These are phyloP conservation scores for Euura lappo DNA, from an alignment of 1,140 invertebrate genomes.

Conservation along the genomic window DNA sequence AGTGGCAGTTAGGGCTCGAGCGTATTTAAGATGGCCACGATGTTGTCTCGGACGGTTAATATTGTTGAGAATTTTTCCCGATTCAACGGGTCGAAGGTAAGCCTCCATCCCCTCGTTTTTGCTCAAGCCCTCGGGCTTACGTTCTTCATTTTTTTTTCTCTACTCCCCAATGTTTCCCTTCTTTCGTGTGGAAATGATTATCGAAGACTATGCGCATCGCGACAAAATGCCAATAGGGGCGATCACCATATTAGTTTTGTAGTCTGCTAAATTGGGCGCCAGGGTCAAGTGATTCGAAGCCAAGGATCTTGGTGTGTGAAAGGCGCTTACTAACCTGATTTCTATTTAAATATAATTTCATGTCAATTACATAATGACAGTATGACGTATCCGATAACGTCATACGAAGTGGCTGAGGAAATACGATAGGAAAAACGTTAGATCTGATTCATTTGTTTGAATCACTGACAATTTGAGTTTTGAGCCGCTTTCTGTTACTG, in stretches of 20 bases:
- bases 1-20: slow-evolving; percentile 9
- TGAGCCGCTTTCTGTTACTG: no score
- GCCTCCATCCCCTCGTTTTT: slow-evolving; percentile 30
- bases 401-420: no score
- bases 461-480: no score
- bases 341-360: slow-evolving; percentile 6
- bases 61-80: slow-evolving; percentile 68
- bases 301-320: slow-evolving; percentile 31
- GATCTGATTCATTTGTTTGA: no score
- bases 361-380: not conserved
- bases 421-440: no score
- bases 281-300: slow-evolving; percentile 51
- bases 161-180: slow-evolving; percentile 7
- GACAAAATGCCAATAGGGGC: slow-evolving; percentile 18
- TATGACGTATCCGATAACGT: no score
- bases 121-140: not conserved
- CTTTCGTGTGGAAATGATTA: slow-evolving; percentile 8
- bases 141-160: slow-evolving; percentile 10
- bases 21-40: slow-evolving; percentile 69
- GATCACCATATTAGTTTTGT: slow-evolving; percentile 51
- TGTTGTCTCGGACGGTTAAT: slow-evolving; percentile 69
- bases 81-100: slow-evolving; percentile 71
- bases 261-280: slow-evolving; percentile 60
- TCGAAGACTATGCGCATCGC: not conserved
- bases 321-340: not conserved